Percentiles rank a stretch among this genome's conserved stretches.
These are phyloP conservation scores for Cyprinella venusta DNA, from an alignment of 2,797 vertebrate genomes.

Conservation along the genomic window DNA sequence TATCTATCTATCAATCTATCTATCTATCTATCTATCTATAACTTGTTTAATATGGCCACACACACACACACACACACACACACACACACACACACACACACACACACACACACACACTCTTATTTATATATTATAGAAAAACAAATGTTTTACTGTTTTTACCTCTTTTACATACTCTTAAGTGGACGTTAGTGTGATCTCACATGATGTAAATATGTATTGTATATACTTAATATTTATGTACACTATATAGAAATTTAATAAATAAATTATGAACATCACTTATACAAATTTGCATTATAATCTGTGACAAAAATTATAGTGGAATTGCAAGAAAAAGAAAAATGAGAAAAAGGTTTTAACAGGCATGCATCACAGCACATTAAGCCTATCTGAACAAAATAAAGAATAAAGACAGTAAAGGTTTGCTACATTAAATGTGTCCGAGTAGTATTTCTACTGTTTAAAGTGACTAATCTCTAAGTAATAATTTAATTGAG, in stretches of 20 bases:
- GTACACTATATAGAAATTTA: not conserved
- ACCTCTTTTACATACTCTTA: not conserved
- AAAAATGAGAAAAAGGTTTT: not conserved
- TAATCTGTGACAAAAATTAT: not conserved
- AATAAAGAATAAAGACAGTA: not conserved
- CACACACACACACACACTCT: too few relatives aligned
- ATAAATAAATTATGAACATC: not conserved
- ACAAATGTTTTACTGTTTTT: not conserved
- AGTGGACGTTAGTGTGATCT: not conserved
- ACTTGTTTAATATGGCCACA: too few relatives aligned
- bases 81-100: too few relatives aligned
- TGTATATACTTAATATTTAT: not conserved
- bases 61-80: too few relatives aligned
- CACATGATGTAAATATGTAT: not conserved
- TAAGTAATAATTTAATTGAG: not conserved
- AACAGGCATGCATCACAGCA: not conserved
- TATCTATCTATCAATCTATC: too few relatives aligned
- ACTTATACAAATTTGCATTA: not conserved
- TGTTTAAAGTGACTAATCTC: not conserved
- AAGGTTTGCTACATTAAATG: not conserved
- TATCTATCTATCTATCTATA: too few relatives aligned
- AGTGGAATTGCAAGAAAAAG: not conserved
- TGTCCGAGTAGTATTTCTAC: not conserved
- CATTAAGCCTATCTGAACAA: not conserved
- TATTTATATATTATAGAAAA: too few relatives aligned